These are phyloP conservation scores for Melanotaenia parkinsoni DNA, from an alignment of 2,797 vertebrate species.

Conservation along the genomic window DNA sequence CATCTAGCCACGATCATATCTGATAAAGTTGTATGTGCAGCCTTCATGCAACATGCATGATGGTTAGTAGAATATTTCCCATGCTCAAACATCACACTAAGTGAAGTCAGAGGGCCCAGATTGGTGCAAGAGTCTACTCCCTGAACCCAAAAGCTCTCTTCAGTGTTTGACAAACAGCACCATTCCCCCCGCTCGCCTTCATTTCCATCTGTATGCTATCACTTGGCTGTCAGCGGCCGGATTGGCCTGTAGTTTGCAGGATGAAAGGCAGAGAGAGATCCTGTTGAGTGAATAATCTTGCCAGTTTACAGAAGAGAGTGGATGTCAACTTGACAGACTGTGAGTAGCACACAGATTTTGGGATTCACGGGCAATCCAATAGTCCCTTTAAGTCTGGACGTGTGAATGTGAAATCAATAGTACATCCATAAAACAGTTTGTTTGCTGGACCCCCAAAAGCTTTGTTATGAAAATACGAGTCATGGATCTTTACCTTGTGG, in stretches of 20 bases:
- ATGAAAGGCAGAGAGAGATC: slow-evolving; percentile 84
- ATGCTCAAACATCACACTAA: slow-evolving; percentile 49
- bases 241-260: slow-evolving; percentile 83
- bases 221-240: slow-evolving; percentile 80
- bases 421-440: slow-evolving; percentile 86
- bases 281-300: slow-evolving; percentile 88
- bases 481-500: slow-evolving; percentile 78
- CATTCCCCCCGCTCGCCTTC: slow-evolving; percentile 70
- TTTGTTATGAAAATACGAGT: slow-evolving; percentile 83
- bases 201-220: slow-evolving; percentile 87
- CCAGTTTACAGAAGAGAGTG: slow-evolving; percentile 85
- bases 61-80: slow-evolving; percentile 44
- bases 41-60: slow-evolving; percentile 24
- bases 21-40: slow-evolving; percentile 16
- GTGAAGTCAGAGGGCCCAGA: slow-evolving; percentile 51
- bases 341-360: slow-evolving; percentile 81
- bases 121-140: slow-evolving; percentile 52
- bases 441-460: slow-evolving; percentile 81
- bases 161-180: slow-evolving; percentile 76
- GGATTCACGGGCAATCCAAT: slow-evolving; percentile 83
- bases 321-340: slow-evolving; percentile 85
- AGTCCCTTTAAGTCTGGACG: slow-evolving; percentile 82
- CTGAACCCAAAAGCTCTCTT: slow-evolving; percentile 70
- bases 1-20: slow-evolving; percentile 48
- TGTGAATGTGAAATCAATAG: slow-evolving; percentile 89